phyloP scores from a whole-genome alignment of 2,888 invertebrate species.

The Acleris emargana region DNA sequence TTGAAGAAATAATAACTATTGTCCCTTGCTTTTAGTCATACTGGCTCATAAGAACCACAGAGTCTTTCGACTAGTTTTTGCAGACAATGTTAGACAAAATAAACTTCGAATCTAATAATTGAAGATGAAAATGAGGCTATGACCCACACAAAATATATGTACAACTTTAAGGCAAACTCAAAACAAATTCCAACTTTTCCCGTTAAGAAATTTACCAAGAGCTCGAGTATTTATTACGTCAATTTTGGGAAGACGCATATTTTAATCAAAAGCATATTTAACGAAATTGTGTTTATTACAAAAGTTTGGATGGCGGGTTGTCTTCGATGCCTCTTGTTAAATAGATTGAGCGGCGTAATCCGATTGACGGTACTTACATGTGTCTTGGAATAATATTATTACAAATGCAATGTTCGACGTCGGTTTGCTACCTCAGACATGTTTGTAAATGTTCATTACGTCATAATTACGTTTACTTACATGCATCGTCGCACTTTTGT shows the following conservation, averaged over 20 bases:
- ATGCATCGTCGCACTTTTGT: too few relatives aligned
- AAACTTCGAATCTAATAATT: background rate
- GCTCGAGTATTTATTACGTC: conserved; percentile 31
- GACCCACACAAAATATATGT: conserved; percentile 17
- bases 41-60: too few relatives aligned
- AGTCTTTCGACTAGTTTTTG: too few relatives aligned
- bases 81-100: too few relatives aligned
- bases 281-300: conserved; percentile 30
- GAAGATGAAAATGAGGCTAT: conserved; percentile 6
- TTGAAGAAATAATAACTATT: background rate
- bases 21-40: too few relatives aligned
- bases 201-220: conserved; percentile 27
- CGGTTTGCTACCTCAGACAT: background rate
- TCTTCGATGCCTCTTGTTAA: background rate
- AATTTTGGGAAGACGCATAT: conserved; percentile 32
- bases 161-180: conserved; percentile 19
- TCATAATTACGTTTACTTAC: too few relatives aligned
- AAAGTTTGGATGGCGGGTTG: conserved; percentile 19
- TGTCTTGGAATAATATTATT: background rate
- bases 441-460: too few relatives aligned
- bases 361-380: background rate
- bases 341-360: background rate
- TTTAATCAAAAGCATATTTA: conserved; percentile 33
- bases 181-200: conserved; percentile 33
- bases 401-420: background rate